Base-by-base conservation (phyloP, 1,140 invertebrate species). In the Halyomorpha halys region DNA sequence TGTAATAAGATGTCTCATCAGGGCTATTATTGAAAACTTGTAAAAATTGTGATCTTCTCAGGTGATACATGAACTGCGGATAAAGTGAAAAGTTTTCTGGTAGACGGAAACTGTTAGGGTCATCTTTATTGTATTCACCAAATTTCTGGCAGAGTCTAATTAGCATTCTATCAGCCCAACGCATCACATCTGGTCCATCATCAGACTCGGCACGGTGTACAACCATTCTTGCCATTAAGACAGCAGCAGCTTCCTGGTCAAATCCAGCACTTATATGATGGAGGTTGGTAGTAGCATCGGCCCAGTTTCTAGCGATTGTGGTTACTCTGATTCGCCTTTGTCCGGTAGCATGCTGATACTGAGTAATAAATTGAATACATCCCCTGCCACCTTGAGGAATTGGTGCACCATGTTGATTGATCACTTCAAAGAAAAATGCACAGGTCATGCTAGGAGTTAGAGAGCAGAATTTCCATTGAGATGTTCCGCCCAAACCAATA, bases 1-100 rank as follows among this genome's bases (percentile, higher is more conserved):
- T 87, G 74, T 99, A 99, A 78, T 97, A 99, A 63, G 94, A 95
- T 27, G 97, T 99, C 83, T 99, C 97, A 79, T 99, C 97, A 0
- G 97, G 97, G 60, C 94, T 98, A 80, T 99, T 99, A 76, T 99
- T 99, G 76, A 99, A 99, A n/a, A 99, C 97, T 83, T 99, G 97
- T 67, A 99, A 81, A 78, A 99, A 99, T 77, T 98, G 97, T 49
- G 97, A 99, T 67, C 97, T 82, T 66, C 97, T 80, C 68, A 99
- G 78, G 76, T 99, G 97, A 76, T 99, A 99, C 94, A 99, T 99
- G 75, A 99, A 99, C 75, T 99, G 97, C 30, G 97, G 97, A 79
- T 98, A 99, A 16, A 99, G 78, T 56, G 90, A 93, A 75, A 99
- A 99, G 75, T 97, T 97, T 73, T 98, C 95, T 19, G 89, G 85